phyloP scores from a whole-genome alignment of 2,888 invertebrate species.

The Phymatocera aterrima region DNA sequence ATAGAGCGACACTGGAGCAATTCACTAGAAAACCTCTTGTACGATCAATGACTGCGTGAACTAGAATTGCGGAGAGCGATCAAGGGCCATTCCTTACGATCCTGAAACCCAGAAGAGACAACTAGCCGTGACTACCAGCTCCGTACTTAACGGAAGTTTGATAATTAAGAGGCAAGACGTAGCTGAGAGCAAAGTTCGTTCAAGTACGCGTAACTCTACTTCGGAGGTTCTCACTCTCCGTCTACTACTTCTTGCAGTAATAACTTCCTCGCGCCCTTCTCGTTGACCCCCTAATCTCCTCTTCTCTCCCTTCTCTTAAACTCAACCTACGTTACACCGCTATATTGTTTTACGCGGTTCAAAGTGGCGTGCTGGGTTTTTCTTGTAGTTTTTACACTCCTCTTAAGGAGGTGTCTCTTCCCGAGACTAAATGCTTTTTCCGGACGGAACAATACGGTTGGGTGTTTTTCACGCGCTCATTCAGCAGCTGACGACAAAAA shows the following conservation, averaged over 20 bases:
- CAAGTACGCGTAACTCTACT: constrained; percentile 39
- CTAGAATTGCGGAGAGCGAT: neutral
- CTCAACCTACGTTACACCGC: neutral
- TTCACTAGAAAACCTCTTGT: constrained; percentile 2
- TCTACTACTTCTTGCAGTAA: constrained; percentile 29
- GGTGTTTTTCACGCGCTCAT: too few species aligned
- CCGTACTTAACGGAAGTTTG: constrained; percentile 57
- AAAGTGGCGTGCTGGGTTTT: neutral
- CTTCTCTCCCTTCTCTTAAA: neutral
- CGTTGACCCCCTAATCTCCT: neutral
- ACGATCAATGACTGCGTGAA: constrained; percentile 23
- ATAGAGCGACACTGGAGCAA: neutral
- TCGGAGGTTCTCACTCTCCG: constrained; percentile 18
- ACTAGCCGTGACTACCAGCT: constrained; percentile 33
- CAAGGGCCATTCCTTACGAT: constrained; percentile 17
- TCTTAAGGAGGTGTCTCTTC: neutral
- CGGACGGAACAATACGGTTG: too few species aligned
- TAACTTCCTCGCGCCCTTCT: constrained; percentile 33
- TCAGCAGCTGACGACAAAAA: too few species aligned
- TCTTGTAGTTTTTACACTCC: too few species aligned
- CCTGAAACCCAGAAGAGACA: constrained; percentile 14
- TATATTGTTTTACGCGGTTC: neutral
- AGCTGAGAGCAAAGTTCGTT: constrained; percentile 36
- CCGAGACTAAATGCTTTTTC: neutral
- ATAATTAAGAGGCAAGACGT: constrained; percentile 62